These are phyloP conservation scores for Epiperipatus broadwayi DNA, from an alignment of 2,888 invertebrate species.

Conservation along the genomic window DNA sequence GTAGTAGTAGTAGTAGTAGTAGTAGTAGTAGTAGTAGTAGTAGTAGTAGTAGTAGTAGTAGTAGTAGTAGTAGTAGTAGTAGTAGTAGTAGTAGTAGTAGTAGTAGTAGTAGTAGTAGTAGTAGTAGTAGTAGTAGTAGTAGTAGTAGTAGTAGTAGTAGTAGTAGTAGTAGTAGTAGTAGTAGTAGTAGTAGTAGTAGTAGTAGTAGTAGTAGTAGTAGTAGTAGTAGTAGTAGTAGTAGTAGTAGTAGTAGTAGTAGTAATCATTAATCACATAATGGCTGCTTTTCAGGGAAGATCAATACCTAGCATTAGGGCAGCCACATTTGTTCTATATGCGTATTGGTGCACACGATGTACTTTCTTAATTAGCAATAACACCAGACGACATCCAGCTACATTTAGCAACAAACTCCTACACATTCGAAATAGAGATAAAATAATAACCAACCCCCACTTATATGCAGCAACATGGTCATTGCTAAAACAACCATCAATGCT, in stretches of 20 bases:
- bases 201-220: neutral
- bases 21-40: constrained; percentile 3
- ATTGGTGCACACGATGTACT: too few relatives aligned
- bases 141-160: constrained; percentile 3
- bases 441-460: too few relatives aligned
- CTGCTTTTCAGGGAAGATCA: too few relatives aligned
- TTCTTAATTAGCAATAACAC: too few relatives aligned
- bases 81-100: constrained; percentile 3
- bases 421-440: too few relatives aligned
- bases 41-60: constrained; percentile 3
- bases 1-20: constrained; percentile 3
- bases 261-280: too few relatives aligned
- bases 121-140: constrained; percentile 3
- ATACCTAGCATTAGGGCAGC: too few relatives aligned
- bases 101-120: constrained; percentile 3
- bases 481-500: too few relatives aligned
- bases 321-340: too few relatives aligned
- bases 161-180: neutral
- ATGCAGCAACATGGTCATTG: too few relatives aligned
- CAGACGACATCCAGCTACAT: too few relatives aligned
- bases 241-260: neutral
- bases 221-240: neutral
- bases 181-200: neutral
- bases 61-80: constrained; percentile 3
- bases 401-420: too few relatives aligned